These are phyloP conservation scores for Celastrina argiolus DNA, from an alignment of 2,888 invertebrate genomes.

Conservation along the genomic window DNA sequence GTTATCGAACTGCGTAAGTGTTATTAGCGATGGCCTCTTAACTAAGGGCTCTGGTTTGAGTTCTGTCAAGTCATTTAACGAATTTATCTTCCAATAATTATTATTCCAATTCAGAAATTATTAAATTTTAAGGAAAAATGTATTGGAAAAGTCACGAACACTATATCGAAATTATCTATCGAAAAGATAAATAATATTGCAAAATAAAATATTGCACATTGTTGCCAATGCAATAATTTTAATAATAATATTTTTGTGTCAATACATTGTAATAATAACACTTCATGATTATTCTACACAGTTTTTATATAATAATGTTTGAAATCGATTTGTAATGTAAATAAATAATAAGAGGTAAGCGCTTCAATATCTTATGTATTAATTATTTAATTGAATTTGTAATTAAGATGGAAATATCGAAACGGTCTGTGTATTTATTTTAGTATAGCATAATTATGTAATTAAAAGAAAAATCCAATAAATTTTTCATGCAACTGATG, in stretches of 20 bases:
- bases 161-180: not conserved
- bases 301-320: constrained; percentile 16
- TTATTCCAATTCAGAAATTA: constrained; percentile 31
- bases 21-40: too few relatives aligned
- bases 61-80: constrained; percentile 48
- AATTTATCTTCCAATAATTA: constrained; percentile 40
- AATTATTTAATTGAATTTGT: constrained; percentile 70
- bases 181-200: too few relatives aligned
- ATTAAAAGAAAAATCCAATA: constrained; percentile 72
- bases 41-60: constrained; percentile 43
- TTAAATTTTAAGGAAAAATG: constrained; percentile 16
- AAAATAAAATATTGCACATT: not conserved
- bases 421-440: constrained; percentile 76
- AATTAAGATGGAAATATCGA: constrained; percentile 63
- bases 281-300: constrained; percentile 20
- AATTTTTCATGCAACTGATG: constrained; percentile 75
- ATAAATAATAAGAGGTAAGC: constrained; percentile 63
- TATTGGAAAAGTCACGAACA: constrained; percentile 6
- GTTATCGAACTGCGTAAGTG: too few relatives aligned
- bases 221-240: not conserved
- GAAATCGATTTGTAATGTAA: constrained; percentile 62
- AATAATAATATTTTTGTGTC: constrained; percentile 16
- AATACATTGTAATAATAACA: constrained; percentile 19
- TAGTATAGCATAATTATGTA: constrained; percentile 71
- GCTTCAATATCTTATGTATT: constrained; percentile 56